Evolutionary conservation across 2,888 invertebrate genomes (phyloP).

Genomic region (Cinara cedri): DNA sequence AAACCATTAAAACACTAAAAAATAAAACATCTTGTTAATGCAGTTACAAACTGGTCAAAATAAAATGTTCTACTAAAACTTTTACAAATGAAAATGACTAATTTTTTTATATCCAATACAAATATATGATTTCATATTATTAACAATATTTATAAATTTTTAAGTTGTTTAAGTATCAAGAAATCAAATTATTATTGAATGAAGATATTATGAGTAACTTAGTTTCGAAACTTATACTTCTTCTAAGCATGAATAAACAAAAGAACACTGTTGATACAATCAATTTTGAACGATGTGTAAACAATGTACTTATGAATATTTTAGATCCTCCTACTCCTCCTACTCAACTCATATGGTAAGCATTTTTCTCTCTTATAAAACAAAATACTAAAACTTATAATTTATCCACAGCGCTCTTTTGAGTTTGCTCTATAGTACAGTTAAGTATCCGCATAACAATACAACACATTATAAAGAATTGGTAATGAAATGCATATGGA

Average conservation of each 20-base stretch:
- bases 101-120: too few species aligned
- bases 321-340: slow-evolving; percentile 71
- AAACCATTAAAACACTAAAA: too few species aligned
- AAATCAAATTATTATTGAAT: slow-evolving; percentile 16
- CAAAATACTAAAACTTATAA: too few species aligned
- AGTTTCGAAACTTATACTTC: slow-evolving; percentile 33
- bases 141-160: neutral
- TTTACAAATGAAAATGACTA: too few species aligned
- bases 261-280: slow-evolving; percentile 47
- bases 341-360: slow-evolving; percentile 72
- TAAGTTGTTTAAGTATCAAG: slow-evolving; percentile 29
- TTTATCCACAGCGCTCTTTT: slow-evolving; percentile 77
- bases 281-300: slow-evolving; percentile 70
- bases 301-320: slow-evolving; percentile 72
- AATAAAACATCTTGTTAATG: too few species aligned
- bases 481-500: slow-evolving; percentile 94
- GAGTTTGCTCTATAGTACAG: slow-evolving; percentile 82
- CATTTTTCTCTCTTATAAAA: neutral
- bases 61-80: too few species aligned
- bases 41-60: too few species aligned
- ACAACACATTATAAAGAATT: slow-evolving; percentile 78
- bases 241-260: slow-evolving; percentile 44
- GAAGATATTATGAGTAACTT: slow-evolving; percentile 67
- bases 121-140: too few species aligned
- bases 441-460: slow-evolving; percentile 69